A percentile compares a stretch with the other conserved stretches of the same genome.
Evolutionary conservation across 2,113 vertebrate species (phyloP).

Genomic region (Greenwoodochromis staneri): DNA sequence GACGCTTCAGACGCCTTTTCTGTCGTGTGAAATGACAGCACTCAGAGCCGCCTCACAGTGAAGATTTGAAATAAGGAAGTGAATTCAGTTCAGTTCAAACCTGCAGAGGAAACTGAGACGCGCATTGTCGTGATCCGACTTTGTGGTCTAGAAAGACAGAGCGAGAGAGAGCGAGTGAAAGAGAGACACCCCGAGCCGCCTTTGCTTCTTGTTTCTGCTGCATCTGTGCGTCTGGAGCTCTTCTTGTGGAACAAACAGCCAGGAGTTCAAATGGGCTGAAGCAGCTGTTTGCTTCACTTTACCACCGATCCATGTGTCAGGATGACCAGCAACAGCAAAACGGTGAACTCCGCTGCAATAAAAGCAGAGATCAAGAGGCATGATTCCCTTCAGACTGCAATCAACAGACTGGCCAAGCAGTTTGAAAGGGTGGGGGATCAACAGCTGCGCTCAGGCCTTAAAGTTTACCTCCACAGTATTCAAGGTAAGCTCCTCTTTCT

Average conservation of each 20-base stretch:
- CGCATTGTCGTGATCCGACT: neutral
- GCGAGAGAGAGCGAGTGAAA: neutral
- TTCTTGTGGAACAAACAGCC: neutral
- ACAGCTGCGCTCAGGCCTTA: constrained; percentile 68
- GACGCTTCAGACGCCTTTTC: neutral
- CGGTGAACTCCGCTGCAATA: constrained; percentile 69
- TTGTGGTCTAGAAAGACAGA: constrained; percentile 46
- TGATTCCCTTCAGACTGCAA: constrained; percentile 63
- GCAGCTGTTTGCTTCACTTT: neutral
- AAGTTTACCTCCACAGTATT: constrained; percentile 68
- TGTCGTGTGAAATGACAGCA: neutral
- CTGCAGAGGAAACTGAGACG: constrained; percentile 66
- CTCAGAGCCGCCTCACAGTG: neutral
- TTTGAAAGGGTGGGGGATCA: constrained; percentile 69
- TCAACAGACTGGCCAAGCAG: constrained; percentile 69
- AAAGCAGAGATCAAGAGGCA: constrained; percentile 75
- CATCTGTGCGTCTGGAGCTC: neutral
- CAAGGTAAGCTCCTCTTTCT: constrained; percentile 66
- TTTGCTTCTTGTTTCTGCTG: neutral
- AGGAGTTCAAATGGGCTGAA: constrained; percentile 60
- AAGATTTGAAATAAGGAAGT: constrained; percentile 71
- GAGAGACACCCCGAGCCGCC: neutral
- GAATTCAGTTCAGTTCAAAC: constrained; percentile 51
- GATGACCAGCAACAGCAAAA: constrained; percentile 72
- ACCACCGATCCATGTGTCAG: constrained; percentile 41